Base-by-base conservation (phyloP, 2,113 vertebrate species). In the Dicentrarchus labrax region DNA sequence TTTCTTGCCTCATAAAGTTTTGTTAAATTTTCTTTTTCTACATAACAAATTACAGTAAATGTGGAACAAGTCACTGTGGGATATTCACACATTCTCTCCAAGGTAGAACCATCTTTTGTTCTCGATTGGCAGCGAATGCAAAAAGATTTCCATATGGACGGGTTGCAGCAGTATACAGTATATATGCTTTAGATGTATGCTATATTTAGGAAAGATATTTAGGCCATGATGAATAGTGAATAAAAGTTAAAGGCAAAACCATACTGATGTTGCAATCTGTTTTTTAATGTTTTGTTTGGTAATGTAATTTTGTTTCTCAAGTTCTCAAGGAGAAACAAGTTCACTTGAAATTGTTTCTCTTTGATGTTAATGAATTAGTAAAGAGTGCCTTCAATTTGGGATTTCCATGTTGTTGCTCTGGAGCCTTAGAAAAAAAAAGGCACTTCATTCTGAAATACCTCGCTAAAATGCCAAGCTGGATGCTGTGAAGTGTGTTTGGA, bases 11-110 rank as follows among this genome's bases (percentile, higher is more conserved):
- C 1, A 2, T 36, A 38, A 60, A 56, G 17, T 88, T 76, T 21
- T 50, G 19, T 56, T 71, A 8, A 8, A 22, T 78, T 78, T 73
- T 22, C 17, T 51, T 81, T 79, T 73, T 78, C 57, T 43, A 57
- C 70, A 64, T 39, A 75, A 45, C 8, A 19, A 78, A 76, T 74
- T 77, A 61, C 59, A 87, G 75, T 86, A 81, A 87, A 92, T 92
- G 75, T 90, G 67, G 92, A 89, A 78, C 84, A 86, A 61, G 65
- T 68, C 92, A 79, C 93, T 80, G 82, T 30, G 81, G 90, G 76
- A 90, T 88, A 76, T 84, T 78, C 74, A 84, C 36, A 87, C 39
- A 48, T 69, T 84, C 60, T 82, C 81, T 87, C 85, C 47, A 75
- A 77, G 77, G 89, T 85, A 77, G 47, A 89, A 84, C 50, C 15